phyloP scores from a whole-genome alignment of 2,113 vertebrate genomes.

The Tragelaphus imberbis region DNA sequence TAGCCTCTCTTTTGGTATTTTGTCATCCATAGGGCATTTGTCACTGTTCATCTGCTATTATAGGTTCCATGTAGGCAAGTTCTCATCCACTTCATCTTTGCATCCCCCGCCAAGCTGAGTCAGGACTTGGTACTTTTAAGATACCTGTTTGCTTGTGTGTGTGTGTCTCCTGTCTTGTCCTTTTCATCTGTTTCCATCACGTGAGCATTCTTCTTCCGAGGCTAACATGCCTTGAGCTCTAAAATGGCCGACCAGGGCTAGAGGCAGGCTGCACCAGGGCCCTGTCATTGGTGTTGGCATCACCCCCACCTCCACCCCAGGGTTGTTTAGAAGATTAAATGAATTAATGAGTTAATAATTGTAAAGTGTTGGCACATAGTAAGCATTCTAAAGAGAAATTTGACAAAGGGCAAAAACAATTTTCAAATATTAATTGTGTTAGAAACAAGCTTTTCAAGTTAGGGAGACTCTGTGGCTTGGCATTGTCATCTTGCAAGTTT shows the following conservation, averaged over 20 bases:
- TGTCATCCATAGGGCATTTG: not conserved
- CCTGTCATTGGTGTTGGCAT: not conserved
- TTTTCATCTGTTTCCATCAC: slow-evolving; percentile 2
- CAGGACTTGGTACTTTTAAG: not conserved
- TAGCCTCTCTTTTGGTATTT: not conserved
- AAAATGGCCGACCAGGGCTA: slow-evolving; percentile 46
- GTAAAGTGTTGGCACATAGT: not conserved
- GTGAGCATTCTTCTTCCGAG: not conserved
- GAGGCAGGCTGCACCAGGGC: not conserved
- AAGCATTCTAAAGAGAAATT: slow-evolving; percentile 2
- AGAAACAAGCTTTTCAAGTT: slow-evolving; percentile 9
- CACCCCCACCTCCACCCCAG: not conserved
- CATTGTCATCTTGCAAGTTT: not conserved
- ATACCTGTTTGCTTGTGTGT: not conserved
- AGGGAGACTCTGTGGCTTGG: not conserved
- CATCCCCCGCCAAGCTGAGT: not conserved
- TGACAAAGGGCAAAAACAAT: not conserved
- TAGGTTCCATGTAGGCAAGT: not conserved
- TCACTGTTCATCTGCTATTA: not conserved
- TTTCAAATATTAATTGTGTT: not conserved
- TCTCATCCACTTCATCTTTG: not conserved
- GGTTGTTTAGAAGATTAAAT: not conserved
- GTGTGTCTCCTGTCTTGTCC: not conserved
- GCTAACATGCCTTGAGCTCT: slow-evolving; percentile 34
- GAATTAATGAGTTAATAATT: not conserved